Conservation (phyloP, 2,888 invertebrate genomes). For the Escarpia spicata region DNA sequence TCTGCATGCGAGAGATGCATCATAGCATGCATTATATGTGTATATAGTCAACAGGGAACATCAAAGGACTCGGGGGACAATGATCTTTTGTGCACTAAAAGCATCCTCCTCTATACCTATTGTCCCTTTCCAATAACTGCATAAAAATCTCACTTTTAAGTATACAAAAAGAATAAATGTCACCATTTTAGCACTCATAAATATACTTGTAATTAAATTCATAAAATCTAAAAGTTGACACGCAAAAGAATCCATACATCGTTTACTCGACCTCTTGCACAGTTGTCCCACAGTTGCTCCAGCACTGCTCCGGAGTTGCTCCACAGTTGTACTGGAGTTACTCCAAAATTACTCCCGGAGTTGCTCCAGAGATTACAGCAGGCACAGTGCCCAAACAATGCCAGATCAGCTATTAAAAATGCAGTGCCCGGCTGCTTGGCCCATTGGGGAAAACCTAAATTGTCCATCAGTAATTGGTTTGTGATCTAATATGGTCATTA, state of each 20-base stretch:
- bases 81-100: background rate
- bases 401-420: background rate
- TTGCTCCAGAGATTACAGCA: background rate
- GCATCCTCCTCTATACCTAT: background rate
- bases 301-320: no score
- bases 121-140: background rate
- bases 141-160: background rate
- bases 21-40: background rate
- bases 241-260: background rate
- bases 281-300: no score
- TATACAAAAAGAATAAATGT: background rate
- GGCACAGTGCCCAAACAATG: background rate
- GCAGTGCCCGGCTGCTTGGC: background rate
- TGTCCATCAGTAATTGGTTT: background rate
- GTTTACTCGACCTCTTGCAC: background rate
- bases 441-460: background rate
- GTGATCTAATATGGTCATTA: slow-evolving; percentile 12
- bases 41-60: background rate
- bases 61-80: background rate
- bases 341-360: background rate
- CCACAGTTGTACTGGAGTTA: no score
- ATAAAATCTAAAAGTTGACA: background rate
- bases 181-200: background rate
- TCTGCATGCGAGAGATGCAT: background rate
- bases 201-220: background rate